A percentile compares a stretch with the other conserved stretches of the same genome.
Conservation (phyloP, 1,140 invertebrate species). For the Lithobius niger region DNA sequence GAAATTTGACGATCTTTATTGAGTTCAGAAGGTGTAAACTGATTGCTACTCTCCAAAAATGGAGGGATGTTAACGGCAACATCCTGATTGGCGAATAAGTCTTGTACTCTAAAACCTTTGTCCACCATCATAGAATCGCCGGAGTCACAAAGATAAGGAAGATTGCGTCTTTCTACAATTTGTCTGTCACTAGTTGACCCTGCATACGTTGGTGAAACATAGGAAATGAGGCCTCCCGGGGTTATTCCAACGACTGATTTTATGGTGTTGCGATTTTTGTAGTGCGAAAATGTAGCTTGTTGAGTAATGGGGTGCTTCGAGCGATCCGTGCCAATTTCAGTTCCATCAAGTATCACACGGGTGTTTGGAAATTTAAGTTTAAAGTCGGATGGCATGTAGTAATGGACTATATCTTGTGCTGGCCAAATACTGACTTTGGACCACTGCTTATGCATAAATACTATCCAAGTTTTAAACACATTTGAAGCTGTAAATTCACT, state of each 20-base stretch:
- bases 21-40: not conserved
- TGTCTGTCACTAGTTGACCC: constrained; percentile 28
- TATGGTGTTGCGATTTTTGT: constrained; percentile 23
- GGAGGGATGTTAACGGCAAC: not conserved
- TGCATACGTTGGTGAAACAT: constrained; percentile 29
- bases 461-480: constrained; percentile 23
- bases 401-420: constrained; percentile 18
- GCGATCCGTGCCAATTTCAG: constrained; percentile 22
- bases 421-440: constrained; percentile 22
- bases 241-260: constrained; percentile 17
- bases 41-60: not conserved
- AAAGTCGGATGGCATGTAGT: constrained; percentile 21
- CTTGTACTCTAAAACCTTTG: constrained; percentile 25
- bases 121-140: constrained; percentile 31
- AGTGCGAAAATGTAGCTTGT: constrained; percentile 23
- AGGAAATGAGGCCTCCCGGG: constrained; percentile 28
- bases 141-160: constrained; percentile 21
- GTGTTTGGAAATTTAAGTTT: constrained; percentile 21
- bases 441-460: constrained; percentile 21
- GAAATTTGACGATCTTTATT: not conserved
- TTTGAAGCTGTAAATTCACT: constrained; percentile 16
- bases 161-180: constrained; percentile 26
- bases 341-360: constrained; percentile 23
- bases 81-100: not conserved
- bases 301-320: constrained; percentile 18